phyloP scores from a whole-genome alignment of 2,113 vertebrate genomes.

The Carassius gibelio region DNA sequence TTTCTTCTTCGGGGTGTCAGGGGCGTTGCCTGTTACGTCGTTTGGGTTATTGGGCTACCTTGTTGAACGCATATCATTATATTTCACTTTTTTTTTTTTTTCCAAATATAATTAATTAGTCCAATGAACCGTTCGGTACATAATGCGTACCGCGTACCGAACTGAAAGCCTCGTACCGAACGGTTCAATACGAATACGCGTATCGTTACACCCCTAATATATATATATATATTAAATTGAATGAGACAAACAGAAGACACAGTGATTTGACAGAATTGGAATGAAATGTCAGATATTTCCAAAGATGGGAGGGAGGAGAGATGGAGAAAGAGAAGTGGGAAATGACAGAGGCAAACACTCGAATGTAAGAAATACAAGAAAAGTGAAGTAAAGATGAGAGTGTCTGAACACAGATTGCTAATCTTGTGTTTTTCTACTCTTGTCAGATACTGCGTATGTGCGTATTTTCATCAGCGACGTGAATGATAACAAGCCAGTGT shows the following conservation, averaged over 20 bases:
- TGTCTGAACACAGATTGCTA: conserved; percentile 48
- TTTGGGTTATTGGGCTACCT: too few relatives aligned
- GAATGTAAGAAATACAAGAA: neutral
- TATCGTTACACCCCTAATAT: too few relatives aligned
- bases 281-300: conserved; percentile 21
- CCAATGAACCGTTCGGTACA: too few relatives aligned
- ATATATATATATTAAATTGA: neutral
- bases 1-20: too few relatives aligned
- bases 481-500: conserved; percentile 88
- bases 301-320: neutral
- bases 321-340: neutral
- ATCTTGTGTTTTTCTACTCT: conserved; percentile 52
- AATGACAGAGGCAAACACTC: neutral
- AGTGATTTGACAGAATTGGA: conserved; percentile 29
- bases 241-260: conserved; percentile 17
- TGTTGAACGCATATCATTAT: too few relatives aligned
- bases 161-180: conserved; percentile 14
- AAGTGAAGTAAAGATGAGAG: neutral
- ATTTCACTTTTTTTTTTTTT: too few relatives aligned
- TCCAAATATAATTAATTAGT: too few relatives aligned
- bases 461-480: conserved; percentile 85
- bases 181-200: too few relatives aligned
- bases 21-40: too few relatives aligned
- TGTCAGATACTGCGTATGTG: conserved; percentile 82
- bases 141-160: too few relatives aligned